Conservation (phyloP, 2,113 vertebrate species). For the Sylvietta virens region DNA sequence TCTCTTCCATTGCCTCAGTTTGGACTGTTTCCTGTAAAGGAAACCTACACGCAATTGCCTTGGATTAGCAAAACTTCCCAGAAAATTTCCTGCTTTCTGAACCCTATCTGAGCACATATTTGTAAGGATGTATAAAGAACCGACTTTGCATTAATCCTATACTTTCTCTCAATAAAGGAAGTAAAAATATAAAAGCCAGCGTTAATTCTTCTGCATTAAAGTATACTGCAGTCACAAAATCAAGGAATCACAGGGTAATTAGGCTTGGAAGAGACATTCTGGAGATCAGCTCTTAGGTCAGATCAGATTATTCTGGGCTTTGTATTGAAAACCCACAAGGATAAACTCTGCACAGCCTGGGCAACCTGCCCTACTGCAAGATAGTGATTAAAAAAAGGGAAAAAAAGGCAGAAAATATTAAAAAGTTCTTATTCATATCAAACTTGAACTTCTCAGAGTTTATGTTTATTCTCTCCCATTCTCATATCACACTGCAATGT, state of each 20-base stretch:
- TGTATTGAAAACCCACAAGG: background rate
- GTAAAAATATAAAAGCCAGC: background rate
- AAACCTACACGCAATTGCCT: background rate
- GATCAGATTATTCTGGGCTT: background rate
- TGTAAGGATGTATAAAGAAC: background rate
- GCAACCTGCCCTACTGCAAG: background rate
- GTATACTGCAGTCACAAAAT: background rate
- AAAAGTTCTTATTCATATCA: background rate
- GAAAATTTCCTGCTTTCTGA: background rate
- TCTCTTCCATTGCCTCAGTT: background rate
- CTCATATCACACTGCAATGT: background rate
- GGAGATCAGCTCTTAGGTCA: background rate
- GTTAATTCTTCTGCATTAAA: background rate
- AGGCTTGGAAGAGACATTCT: background rate
- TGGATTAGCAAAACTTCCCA: background rate
- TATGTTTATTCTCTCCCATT: background rate
- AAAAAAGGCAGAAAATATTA: background rate
- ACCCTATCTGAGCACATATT: background rate
- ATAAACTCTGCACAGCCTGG: background rate
- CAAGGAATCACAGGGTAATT: background rate
- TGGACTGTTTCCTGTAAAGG: background rate
- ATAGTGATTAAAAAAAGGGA: background rate
- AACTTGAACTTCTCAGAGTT: background rate
- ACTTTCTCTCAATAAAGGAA: background rate
- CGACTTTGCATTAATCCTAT: background rate